Evolutionary conservation across 1,140 invertebrate genomes (phyloP).

Genomic region (Galleria mellonella): DNA sequence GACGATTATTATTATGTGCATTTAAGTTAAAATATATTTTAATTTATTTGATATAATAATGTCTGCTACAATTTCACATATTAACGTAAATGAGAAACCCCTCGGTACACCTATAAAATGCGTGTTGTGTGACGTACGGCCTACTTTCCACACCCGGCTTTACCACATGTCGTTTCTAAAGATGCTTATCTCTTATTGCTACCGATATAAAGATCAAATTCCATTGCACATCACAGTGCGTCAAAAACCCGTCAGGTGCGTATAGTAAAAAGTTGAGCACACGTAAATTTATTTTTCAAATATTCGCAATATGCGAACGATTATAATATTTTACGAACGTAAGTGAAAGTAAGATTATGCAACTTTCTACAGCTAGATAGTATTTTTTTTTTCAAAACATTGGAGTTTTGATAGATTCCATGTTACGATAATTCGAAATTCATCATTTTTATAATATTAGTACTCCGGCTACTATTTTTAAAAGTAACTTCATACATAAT

Average conservation of each 20-base stretch:
- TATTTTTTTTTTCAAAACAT: too few relatives aligned
- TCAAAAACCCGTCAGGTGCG: slow-evolving; percentile 22
- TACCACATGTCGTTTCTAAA: slow-evolving; percentile 46
- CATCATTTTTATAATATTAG: too few relatives aligned
- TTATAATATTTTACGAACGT: slow-evolving; percentile 36
- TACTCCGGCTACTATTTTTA: too few relatives aligned
- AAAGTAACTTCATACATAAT: too few relatives aligned
- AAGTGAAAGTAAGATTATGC: slow-evolving; percentile 71
- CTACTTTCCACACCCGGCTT: slow-evolving; percentile 57
- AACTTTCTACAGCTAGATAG: slow-evolving; percentile 52
- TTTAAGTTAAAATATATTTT: slow-evolving; percentile 1
- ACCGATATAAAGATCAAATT: slow-evolving; percentile 35
- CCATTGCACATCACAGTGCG: slow-evolving; percentile 7
- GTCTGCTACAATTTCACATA: slow-evolving; percentile 34
- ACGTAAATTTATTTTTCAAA: slow-evolving; percentile 50
- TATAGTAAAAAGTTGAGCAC: slow-evolving; percentile 22
- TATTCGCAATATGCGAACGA: slow-evolving; percentile 44
- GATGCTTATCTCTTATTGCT: slow-evolving; percentile 28
- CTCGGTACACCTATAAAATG: slow-evolving; percentile 57
- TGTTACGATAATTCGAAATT: too few relatives aligned
- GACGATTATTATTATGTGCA: too few relatives aligned
- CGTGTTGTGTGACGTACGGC: slow-evolving; percentile 59
- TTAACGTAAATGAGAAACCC: slow-evolving; percentile 56
- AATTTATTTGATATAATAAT: slow-evolving; percentile 16
- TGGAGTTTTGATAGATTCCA: too few relatives aligned